Evolutionary conservation across 2,888 invertebrate genomes (phyloP).

Genomic region (Eilema griseolum): DNA sequence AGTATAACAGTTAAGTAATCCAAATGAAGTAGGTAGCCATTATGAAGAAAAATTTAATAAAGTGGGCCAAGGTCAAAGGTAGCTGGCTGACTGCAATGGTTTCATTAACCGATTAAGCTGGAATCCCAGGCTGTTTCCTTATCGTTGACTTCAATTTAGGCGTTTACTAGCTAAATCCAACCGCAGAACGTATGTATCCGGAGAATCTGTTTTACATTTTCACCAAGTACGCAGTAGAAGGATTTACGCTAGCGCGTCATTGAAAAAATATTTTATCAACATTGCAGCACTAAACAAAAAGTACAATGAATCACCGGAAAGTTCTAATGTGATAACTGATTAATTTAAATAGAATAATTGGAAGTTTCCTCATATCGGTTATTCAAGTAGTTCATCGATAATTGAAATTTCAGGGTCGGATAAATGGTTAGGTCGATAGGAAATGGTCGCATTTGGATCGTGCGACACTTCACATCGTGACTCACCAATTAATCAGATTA

Average conservation of each 20-base stretch:
- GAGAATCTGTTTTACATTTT: neutral
- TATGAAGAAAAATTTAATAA: neutral
- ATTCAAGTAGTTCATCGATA: slow-evolving; percentile 49
- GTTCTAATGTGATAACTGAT: slow-evolving; percentile 27
- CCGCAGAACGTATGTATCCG: too few relatives aligned
- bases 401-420: slow-evolving; percentile 61
- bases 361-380: slow-evolving; percentile 23
- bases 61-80: neutral
- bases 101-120: neutral
- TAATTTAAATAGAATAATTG: slow-evolving; percentile 35
- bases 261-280: slow-evolving; percentile 42
- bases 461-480: slow-evolving; percentile 63
- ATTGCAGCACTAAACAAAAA: slow-evolving; percentile 41
- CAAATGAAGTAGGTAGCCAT: neutral
- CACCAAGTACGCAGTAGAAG: neutral
- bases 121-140: neutral
- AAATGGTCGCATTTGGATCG: slow-evolving; percentile 53
- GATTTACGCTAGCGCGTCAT: slow-evolving; percentile 19
- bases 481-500: slow-evolving; percentile 81
- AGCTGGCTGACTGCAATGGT: neutral
- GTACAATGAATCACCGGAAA: slow-evolving; percentile 48
- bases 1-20: too few relatives aligned
- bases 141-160: neutral
- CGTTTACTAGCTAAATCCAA: neutral
- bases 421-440: slow-evolving; percentile 56